Conservation (phyloP, 2,888 invertebrate species). For the Oscheius sp. region DNA sequence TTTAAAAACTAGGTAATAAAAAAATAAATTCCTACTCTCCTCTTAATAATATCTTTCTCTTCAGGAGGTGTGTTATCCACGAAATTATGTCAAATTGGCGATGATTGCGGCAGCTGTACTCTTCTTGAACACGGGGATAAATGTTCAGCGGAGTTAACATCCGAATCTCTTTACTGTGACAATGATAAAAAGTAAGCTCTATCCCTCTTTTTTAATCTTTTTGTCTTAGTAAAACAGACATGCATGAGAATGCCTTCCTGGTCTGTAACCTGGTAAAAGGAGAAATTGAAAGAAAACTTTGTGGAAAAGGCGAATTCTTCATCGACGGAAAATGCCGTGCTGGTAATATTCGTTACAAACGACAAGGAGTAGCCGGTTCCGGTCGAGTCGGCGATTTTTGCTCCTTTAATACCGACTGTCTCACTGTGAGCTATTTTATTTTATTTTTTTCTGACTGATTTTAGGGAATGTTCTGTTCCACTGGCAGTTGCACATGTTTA, state of each 20-base stretch:
- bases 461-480: constrained; percentile 70
- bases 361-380: constrained; percentile 68
- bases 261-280: constrained; percentile 60
- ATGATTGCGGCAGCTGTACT: constrained; percentile 53
- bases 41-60: constrained; percentile 4
- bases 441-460: neutral
- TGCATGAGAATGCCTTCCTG: constrained; percentile 66
- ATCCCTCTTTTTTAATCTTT: neutral
- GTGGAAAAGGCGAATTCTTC: constrained; percentile 59
- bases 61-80: constrained; percentile 42
- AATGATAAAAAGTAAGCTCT: constrained; percentile 49
- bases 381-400: constrained; percentile 69
- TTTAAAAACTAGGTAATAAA: neutral
- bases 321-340: constrained; percentile 63
- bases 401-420: constrained; percentile 69
- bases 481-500: constrained; percentile 68
- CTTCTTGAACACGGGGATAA: constrained; percentile 50
- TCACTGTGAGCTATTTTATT: constrained; percentile 47
- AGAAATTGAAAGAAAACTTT: constrained; percentile 54
- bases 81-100: constrained; percentile 59
- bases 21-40: neutral
- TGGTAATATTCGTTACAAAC: constrained; percentile 60
- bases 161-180: constrained; percentile 62
- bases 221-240: constrained; percentile 62
- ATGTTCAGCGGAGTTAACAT: constrained; percentile 52